Percentiles rank a stretch among this genome's conserved stretches.
Conservation (phyloP, 2,797 vertebrate genomes). For the Scolopax bukidnonensis region DNA sequence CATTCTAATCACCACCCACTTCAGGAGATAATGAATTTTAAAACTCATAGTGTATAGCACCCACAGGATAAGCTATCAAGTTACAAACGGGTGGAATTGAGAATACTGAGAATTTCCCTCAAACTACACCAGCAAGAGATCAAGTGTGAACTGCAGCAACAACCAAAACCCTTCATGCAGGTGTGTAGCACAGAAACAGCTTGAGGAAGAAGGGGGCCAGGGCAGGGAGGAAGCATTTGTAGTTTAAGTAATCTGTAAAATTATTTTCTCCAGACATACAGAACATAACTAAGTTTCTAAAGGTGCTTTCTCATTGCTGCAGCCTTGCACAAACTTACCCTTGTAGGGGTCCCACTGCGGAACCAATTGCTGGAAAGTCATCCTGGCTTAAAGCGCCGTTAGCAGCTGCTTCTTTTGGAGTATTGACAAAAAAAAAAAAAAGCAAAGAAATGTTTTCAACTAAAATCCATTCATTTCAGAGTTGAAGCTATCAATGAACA, state of each 20-base stretch:
- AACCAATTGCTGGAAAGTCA: conserved; percentile 83
- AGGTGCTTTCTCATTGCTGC: not conserved
- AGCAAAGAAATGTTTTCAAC: conserved; percentile 20
- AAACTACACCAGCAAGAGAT: not conserved
- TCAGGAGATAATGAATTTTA: not conserved
- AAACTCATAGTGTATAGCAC: not conserved
- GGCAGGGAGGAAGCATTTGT: not conserved
- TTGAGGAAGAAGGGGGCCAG: accelerated
- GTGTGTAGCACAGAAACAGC: not conserved
- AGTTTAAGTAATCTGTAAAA: not conserved
- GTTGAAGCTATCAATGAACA: not conserved
- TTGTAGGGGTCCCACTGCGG: conserved; percentile 41
- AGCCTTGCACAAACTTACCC: conserved; percentile 56
- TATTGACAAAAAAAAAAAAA: conserved; percentile 21
- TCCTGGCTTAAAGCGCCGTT: conserved; percentile 78
- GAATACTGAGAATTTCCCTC: not conserved
- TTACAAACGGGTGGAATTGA: not conserved
- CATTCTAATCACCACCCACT: not conserved
- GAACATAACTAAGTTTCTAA: not conserved
- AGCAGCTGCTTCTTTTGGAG: conserved; percentile 79
- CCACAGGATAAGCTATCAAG: not conserved
- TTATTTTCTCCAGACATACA: not conserved
- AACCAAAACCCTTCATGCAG: accelerated
- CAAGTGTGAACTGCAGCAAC: not conserved
- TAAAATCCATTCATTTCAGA: not conserved